phyloP scores from a whole-genome alignment of 2,113 vertebrate genomes.

The Benitochromis conjunctus region DNA sequence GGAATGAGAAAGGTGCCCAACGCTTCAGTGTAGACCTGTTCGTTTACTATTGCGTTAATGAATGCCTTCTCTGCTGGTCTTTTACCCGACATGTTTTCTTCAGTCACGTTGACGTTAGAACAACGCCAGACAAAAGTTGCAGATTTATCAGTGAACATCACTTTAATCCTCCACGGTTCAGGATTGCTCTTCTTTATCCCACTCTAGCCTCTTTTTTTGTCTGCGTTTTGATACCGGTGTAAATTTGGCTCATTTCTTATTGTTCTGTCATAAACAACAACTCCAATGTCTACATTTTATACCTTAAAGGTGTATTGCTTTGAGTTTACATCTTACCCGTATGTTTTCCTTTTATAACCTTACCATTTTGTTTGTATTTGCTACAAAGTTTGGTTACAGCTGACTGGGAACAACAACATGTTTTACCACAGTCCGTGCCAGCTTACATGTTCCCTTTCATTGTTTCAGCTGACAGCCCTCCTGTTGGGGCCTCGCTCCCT shows the following conservation, averaged over 20 bases:
- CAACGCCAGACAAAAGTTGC: background rate
- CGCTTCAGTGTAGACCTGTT: background rate
- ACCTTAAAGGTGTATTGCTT: background rate
- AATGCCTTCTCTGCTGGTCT: background rate
- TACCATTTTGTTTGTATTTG: background rate
- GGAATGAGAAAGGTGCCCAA: background rate
- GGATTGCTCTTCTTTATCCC: background rate
- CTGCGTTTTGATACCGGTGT: background rate
- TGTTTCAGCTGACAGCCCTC: background rate
- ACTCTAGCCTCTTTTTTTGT: background rate
- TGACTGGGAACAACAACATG: background rate
- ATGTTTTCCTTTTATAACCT: background rate
- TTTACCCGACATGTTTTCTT: background rate
- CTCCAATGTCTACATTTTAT: background rate
- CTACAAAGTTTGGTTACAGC: background rate
- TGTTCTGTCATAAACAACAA: background rate
- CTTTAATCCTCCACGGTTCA: background rate
- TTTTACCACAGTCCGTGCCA: background rate
- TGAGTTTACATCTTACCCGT: background rate
- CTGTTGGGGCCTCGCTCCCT: background rate
- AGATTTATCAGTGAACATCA: background rate
- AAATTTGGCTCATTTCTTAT: background rate
- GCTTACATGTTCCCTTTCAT: background rate
- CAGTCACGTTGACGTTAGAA: background rate
- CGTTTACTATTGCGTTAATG: background rate